Evolutionary conservation across 2,113 vertebrate genomes (phyloP), one percentile per base, ranked within the genome.

Genomic region (Micronycteris hirsuta): DNA sequence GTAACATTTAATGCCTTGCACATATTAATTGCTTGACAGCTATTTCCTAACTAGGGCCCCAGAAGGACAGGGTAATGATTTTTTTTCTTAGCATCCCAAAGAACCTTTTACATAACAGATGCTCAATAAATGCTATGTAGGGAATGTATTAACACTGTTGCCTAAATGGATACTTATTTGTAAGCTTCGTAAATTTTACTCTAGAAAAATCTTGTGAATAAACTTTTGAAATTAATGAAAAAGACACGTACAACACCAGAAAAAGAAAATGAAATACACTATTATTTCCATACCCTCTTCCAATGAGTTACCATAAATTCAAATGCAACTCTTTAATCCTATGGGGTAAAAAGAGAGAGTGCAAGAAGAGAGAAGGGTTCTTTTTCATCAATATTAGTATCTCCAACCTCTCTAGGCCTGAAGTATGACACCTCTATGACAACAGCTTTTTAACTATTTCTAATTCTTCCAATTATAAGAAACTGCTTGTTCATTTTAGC

Each of bases 381-480:
- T 81, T 81, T 68, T 45, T 71, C 28, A 74, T 58, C 31, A 80
- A 24, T 28, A 31, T 86, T 68, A 52, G 17, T 28, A 65, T 43
- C 17, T 56, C 84, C 47, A 74, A 86, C 13, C 3, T 67, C 67
- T 85, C 63, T 24, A 31, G 63, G 33, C 20, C 36, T 95, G 31
- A 92, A 58, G 52, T 70, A 45, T 33, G 74, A 61, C 36, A 54
- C 6, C 19, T 38, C 49, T 70, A 10, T 33, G 22, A 84, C 86
- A 78, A 86, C 0, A 65, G 49, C 61, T 94, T 70, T 54, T 68
- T 38, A 81, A 68, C 45, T 76, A 81, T 56, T 86, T 85, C 58
- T 86, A 87, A 93, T 12, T 97, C 85, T 89, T 58, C 52, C n/a
- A 84, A 49, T 84, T 80, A 38, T 67, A 89, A 89, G 49, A 78